Conservation (phyloP, 1,140 invertebrate genomes). For the Macrocentrus cingulum region DNA sequence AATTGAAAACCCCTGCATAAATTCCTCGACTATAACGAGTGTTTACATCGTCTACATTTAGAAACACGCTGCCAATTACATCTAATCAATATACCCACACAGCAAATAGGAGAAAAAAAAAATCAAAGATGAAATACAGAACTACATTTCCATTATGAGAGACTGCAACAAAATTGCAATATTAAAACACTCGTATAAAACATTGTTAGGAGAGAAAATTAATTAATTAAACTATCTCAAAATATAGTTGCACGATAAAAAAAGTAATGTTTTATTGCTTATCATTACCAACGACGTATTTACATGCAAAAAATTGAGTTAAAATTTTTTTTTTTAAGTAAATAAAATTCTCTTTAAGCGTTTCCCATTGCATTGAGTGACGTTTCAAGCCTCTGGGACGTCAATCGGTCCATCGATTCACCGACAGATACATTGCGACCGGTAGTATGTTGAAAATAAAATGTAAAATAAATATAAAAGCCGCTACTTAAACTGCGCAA, state of each 20-base stretch:
- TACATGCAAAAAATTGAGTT: neutral
- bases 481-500: conserved; percentile 29
- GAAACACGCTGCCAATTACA: conserved; percentile 20
- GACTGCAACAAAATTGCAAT: too few relatives aligned
- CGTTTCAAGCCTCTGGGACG: neutral
- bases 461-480: conserved; percentile 7
- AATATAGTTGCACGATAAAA: neutral
- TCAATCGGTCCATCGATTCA: conserved; percentile 18
- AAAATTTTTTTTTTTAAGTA: neutral
- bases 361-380: conserved; percentile 9
- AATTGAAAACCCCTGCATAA: conserved; percentile 22
- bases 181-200: too few relatives aligned
- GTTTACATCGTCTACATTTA: conserved; percentile 21
- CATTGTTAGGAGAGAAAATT: too few relatives aligned
- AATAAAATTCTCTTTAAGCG: conserved; percentile 2
- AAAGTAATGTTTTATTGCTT: neutral
- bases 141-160: neutral
- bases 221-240: too few relatives aligned
- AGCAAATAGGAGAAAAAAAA: conserved; percentile 3
- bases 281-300: neutral
- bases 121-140: neutral
- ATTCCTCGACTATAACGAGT: conserved; percentile 23
- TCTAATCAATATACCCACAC: conserved; percentile 2
- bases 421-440: neutral
- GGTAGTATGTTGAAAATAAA: conserved; percentile 1